Conservation (phyloP, 2,888 invertebrate genomes). For the Amphiduros pacificus region DNA sequence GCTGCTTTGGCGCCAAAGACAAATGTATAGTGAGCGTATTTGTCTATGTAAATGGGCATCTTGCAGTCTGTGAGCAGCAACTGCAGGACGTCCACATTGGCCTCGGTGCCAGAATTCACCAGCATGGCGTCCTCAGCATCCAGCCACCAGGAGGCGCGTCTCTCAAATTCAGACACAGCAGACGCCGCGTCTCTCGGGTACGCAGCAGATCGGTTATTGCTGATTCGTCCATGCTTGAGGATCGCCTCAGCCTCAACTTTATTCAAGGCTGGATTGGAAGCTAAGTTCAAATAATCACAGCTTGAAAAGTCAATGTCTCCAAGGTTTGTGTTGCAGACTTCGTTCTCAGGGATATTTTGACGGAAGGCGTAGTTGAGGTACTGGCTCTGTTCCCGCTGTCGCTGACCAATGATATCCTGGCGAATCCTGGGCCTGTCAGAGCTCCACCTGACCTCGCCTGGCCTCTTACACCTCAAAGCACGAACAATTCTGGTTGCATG, state of each 20-base stretch:
- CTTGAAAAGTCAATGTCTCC: constrained; percentile 9
- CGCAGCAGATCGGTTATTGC: constrained; percentile 2
- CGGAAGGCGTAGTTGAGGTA: neutral
- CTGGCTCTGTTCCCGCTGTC: neutral
- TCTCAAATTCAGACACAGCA: neutral
- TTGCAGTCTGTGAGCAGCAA: neutral
- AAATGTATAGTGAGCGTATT: constrained; percentile 9
- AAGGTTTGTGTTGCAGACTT: neutral
- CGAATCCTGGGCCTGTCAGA: too few relatives aligned
- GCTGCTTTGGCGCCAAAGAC: constrained; percentile 3
- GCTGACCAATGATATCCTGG: too few relatives aligned
- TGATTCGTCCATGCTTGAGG: neutral
- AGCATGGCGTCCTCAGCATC: neutral
- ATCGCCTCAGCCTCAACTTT: constrained; percentile 4
- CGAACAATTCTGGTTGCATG: too few relatives aligned
- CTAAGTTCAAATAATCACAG: constrained; percentile 10
- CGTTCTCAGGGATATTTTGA: neutral
- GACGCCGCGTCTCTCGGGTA: constrained; percentile 1
- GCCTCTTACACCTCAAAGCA: too few relatives aligned
- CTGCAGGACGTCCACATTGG: constrained; percentile 5
- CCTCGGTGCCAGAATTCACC: constrained; percentile 11
- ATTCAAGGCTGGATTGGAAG: constrained; percentile 3
- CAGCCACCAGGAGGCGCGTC: neutral
- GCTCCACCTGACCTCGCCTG: too few relatives aligned
- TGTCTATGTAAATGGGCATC: constrained; percentile 13